These are phyloP conservation scores for Macquaria australasica DNA, from an alignment of 2,113 vertebrate genomes.

Conservation along the genomic window DNA sequence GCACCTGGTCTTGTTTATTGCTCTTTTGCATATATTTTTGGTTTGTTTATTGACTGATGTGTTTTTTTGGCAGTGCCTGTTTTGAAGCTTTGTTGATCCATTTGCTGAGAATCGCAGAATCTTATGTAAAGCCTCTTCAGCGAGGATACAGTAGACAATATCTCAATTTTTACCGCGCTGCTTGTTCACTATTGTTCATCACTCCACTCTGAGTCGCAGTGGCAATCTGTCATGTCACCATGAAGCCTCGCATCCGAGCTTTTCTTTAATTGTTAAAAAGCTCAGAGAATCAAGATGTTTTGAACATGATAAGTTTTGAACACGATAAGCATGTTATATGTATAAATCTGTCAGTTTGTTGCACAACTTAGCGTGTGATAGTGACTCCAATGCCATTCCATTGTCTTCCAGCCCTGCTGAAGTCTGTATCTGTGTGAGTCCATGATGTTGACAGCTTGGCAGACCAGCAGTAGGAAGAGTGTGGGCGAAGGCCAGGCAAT, in stretches of 20 bases:
- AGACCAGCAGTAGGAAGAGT: conserved; percentile 72
- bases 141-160: conserved; percentile 40
- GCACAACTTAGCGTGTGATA: conserved; percentile 35
- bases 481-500: conserved; percentile 80
- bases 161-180: conserved; percentile 38
- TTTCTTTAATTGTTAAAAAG: conserved; percentile 43
- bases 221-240: conserved; percentile 51
- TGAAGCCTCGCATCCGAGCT: conserved; percentile 26
- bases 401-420: conserved; percentile 55
- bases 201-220: conserved; percentile 18
- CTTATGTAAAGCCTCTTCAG: conserved; percentile 35
- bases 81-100: conserved; percentile 32
- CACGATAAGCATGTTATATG: conserved; percentile 14
- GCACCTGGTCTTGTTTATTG: conserved; percentile 9
- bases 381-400: conserved; percentile 45
- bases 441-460: conserved; percentile 73
- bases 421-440: conserved; percentile 58
- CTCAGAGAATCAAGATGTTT: conserved; percentile 42
- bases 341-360: conserved; percentile 26
- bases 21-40: conserved; percentile 23
- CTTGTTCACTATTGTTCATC: conserved; percentile 52
- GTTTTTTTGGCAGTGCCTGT: conserved; percentile 17
- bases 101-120: conserved; percentile 39
- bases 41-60: conserved; percentile 34
- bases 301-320: conserved; percentile 35